These are phyloP conservation scores for Plotosus lineatus DNA, from an alignment of 2,113 vertebrate species.

Conservation along the genomic window DNA sequence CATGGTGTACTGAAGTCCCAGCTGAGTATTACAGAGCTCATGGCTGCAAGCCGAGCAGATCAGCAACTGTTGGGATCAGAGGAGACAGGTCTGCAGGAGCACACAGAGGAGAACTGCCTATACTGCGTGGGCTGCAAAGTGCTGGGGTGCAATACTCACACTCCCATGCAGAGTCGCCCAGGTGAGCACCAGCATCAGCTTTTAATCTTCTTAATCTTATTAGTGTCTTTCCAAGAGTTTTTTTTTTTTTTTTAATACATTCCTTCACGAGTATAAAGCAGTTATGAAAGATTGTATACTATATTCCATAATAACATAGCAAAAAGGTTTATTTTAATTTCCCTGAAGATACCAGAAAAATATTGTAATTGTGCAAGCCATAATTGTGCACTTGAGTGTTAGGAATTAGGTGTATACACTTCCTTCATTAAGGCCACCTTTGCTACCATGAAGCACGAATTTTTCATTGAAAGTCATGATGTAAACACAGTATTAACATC, in stretches of 20 bases:
- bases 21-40: conserved; percentile 96
- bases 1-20: conserved; percentile 87
- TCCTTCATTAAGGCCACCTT: not conserved
- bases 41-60: conserved; percentile 83
- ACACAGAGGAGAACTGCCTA: conserved; percentile 93
- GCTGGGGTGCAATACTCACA: conserved; percentile 82
- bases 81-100: conserved; percentile 93
- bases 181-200: conserved; percentile 68
- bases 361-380: no score
- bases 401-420: not conserved
- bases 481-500: not conserved
- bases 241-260: not conserved
- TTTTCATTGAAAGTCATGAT: not conserved
- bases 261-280: not conserved
- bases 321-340: not conserved
- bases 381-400: not conserved
- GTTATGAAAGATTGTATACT: not conserved
- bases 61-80: conserved; percentile 84
- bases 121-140: conserved; percentile 90
- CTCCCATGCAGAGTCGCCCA: conserved; percentile 79
- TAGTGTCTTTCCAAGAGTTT: not conserved
- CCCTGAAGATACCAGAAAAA: no score
- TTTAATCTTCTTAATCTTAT: not conserved
- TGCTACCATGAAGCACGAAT: not conserved
- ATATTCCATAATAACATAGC: not conserved